Percentiles rank a stretch among this genome's conserved stretches.
phyloP scores from a whole-genome alignment of 1,140 invertebrate species.

The Acyrthosiphon pisum region DNA sequence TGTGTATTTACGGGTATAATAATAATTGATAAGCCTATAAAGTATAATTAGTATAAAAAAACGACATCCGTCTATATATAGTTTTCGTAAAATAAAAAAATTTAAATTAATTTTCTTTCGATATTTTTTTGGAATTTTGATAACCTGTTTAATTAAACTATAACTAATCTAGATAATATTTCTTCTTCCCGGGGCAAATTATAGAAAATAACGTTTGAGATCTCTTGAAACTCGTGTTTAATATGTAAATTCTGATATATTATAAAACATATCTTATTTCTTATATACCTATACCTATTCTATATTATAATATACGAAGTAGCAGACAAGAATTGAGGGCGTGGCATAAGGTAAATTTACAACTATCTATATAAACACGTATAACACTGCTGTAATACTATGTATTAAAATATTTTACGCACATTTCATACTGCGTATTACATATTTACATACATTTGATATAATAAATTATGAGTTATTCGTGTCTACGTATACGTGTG shows the following conservation, averaged over 20 bases:
- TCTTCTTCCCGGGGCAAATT: not conserved
- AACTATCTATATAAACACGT: conserved; percentile 1
- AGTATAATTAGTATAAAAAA: not conserved
- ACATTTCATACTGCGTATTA: conserved; percentile 3
- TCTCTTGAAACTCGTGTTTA: not conserved
- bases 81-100: not conserved
- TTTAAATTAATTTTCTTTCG: not conserved
- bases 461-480: conserved; percentile 13
- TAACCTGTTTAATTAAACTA: conserved; percentile 43
- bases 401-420: conserved; percentile 33
- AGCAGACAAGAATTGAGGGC: not conserved
- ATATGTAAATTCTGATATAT: not conserved
- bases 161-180: conserved; percentile 22
- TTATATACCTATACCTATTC: not conserved
- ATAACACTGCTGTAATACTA: not conserved
- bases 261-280: conserved; percentile 3
- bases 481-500: not conserved
- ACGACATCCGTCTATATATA: not conserved
- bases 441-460: not conserved
- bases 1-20: not conserved
- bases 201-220: not conserved
- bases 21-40: not conserved
- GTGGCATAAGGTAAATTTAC: conserved; percentile 41
- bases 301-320: not conserved
- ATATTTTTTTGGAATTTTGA: not conserved